Evolutionary conservation across 2,113 vertebrate genomes (phyloP).

Genomic region (Centropristis striata): DNA sequence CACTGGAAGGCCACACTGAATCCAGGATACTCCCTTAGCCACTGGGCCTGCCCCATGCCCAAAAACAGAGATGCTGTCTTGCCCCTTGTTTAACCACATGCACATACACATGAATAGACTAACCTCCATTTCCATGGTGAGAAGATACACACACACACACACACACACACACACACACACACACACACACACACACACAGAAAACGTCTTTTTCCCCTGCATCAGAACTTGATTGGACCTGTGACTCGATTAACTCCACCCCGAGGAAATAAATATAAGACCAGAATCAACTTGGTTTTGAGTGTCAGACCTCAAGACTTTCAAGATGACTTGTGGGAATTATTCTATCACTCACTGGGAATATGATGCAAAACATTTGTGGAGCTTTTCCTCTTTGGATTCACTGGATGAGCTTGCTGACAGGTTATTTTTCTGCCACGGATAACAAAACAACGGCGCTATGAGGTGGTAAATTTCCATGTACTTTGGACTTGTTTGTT

Average conservation of each 20-base stretch:
- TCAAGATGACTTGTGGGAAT: conserved; percentile 45
- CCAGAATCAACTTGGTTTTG: conserved; percentile 25
- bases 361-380: conserved; percentile 5
- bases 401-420: neutral
- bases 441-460: conserved; percentile 1
- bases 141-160: conserved; percentile 26
- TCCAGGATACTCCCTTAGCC: conserved; percentile 59
- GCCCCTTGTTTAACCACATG: conserved; percentile 45
- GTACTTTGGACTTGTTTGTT: conserved; percentile 18
- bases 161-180: neutral
- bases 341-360: conserved; percentile 10
- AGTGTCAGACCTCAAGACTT: conserved; percentile 43
- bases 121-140: conserved; percentile 54
- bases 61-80: conserved; percentile 61
- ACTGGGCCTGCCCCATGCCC: conserved; percentile 63
- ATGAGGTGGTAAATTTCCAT: conserved; percentile 12
- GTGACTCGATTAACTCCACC: conserved; percentile 77
- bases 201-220: conserved; percentile 36
- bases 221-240: conserved; percentile 76
- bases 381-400: conserved; percentile 19
- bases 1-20: conserved; percentile 50
- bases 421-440: conserved; percentile 22
- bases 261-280: conserved; percentile 74
- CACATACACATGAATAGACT: conserved; percentile 24
- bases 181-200: neutral